Evolutionary conservation across 1,140 invertebrate species (phyloP).

Genomic region (Zaprionus nigranus): DNA sequence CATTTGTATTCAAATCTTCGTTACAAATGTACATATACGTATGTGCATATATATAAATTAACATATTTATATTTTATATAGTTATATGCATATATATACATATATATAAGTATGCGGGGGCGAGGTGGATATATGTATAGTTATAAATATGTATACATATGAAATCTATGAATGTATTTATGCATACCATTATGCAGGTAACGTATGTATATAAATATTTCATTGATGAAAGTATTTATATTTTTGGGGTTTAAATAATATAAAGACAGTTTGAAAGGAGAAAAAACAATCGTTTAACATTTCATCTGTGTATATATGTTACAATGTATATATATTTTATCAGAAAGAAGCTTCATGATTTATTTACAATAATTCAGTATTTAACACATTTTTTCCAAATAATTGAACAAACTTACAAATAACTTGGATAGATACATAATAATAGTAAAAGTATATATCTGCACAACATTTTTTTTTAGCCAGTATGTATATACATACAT

Average conservation of each 20-base stretch:
- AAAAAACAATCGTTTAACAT: not conserved
- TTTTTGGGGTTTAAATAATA: slow-evolving; percentile 24
- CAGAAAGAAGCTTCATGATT: slow-evolving; percentile 7
- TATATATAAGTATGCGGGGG: slow-evolving; percentile 18
- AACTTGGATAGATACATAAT: not conserved
- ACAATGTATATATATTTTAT: not conserved
- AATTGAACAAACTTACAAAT: not conserved
- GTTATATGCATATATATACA: slow-evolving; percentile 20
- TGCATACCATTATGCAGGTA: slow-evolving; percentile 29
- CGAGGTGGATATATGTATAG: slow-evolving; percentile 21
- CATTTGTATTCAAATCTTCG: slow-evolving; percentile 37
- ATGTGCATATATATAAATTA: slow-evolving; percentile 7
- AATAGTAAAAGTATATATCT: slow-evolving; percentile 2
- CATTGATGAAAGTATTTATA: slow-evolving; percentile 7
- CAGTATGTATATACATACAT: slow-evolving; percentile 5
- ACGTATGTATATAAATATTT: slow-evolving; percentile 35
- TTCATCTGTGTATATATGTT: slow-evolving; percentile 2
- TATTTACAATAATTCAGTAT: slow-evolving; percentile 12
- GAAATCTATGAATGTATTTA: slow-evolving; percentile 40
- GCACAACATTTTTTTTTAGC: slow-evolving; percentile 4
- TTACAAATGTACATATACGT: slow-evolving; percentile 21
- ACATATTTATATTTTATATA: slow-evolving; percentile 25
- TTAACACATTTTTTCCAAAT: slow-evolving; percentile 4
- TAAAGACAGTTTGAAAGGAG: not conserved
- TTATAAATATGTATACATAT: slow-evolving; percentile 29